Evolutionary conservation across 2,797 vertebrate genomes (phyloP).

Genomic region (Astyanax mexicanus): DNA sequence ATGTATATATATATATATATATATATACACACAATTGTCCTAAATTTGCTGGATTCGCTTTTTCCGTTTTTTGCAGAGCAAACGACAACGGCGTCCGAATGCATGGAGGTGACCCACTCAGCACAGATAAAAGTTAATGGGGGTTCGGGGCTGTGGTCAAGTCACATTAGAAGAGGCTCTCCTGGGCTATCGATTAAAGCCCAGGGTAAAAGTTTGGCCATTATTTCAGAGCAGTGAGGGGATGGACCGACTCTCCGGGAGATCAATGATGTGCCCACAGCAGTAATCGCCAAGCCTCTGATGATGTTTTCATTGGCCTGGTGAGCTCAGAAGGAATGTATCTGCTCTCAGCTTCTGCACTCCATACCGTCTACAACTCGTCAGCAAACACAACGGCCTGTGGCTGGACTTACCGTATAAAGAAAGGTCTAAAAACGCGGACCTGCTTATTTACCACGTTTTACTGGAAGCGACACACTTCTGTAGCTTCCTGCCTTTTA

Average conservation of each 20-base stretch:
- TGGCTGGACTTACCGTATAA: constrained; percentile 19
- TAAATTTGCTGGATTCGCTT: constrained; percentile 47
- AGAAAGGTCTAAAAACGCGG: constrained; percentile 20
- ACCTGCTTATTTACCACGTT: constrained; percentile 32
- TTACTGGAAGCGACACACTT: not conserved
- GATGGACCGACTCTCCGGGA: constrained; percentile 71
- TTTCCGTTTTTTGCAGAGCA: constrained; percentile 43
- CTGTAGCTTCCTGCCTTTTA: not conserved
- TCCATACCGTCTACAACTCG: constrained; percentile 33
- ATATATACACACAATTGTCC: constrained; percentile 41
- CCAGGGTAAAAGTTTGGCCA: constrained; percentile 78
- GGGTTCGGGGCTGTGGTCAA: constrained; percentile 56
- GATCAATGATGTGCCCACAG: constrained; percentile 80
- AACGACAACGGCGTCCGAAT: constrained; percentile 50
- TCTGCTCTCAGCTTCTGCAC: constrained; percentile 32
- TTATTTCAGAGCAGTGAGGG: constrained; percentile 76
- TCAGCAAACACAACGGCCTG: constrained; percentile 41
- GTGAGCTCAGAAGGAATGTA: constrained; percentile 62
- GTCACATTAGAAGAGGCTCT: constrained; percentile 65
- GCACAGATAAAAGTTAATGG: constrained; percentile 61
- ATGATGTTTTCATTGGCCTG: constrained; percentile 79
- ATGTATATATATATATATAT: no score
- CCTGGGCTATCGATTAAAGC: constrained; percentile 75
- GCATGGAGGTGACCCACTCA: constrained; percentile 57
- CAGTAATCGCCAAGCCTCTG: constrained; percentile 77